Base-by-base conservation (phyloP, 2,113 vertebrate genomes). In the Cyanoramphus novaezelandiae region DNA sequence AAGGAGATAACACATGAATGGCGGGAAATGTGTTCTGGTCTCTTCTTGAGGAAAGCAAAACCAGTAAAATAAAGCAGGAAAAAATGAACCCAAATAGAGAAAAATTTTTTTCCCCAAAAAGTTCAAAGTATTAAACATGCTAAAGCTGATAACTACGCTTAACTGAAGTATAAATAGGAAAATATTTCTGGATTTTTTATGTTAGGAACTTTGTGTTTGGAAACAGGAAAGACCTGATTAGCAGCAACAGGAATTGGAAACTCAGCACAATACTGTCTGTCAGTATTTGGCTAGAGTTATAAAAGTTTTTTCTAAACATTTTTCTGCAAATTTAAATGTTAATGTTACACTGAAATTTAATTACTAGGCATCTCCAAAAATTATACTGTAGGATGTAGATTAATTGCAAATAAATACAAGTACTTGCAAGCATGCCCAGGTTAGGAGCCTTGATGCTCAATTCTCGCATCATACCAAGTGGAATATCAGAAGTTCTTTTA, bases 381-480 rank as follows among this genome's bases (percentile, higher is more conserved):
- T 49, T 19, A 35, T 16, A 41, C 23, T 46, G 7, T 70, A 59
- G 19, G 7, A 31, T 75, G 37, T 41, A 72, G 35, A 9, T 47
- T 52, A 75, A 55, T 39, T 77, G 35, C 28, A 55, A 78, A 11
- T 46, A 79, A 75, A 59, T 33, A 10, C 3, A 24, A 72, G 11
- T 80, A 21, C 7, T 88, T 6, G 4, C 35, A 27, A 50, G 10
- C 9, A 6, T 23, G 7, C 10, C 49, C n/a, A 57, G 31, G 23
- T 50, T 57, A 43, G 28, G 29, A 75, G 7, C 41, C 41, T 75
- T 25, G 25, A 5, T 68, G 23, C 18, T 68, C 47, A 47, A 3
- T 1, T 1, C 2, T 82, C 21, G 8, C 33, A 28, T 8, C 37
- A 4, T 21, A n/a, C 16, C 0, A 5, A 52, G 12, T 35, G 13